These are phyloP conservation scores for Serripes groenlandicus DNA, from an alignment of 2,888 invertebrate species.

Conservation along the genomic window DNA sequence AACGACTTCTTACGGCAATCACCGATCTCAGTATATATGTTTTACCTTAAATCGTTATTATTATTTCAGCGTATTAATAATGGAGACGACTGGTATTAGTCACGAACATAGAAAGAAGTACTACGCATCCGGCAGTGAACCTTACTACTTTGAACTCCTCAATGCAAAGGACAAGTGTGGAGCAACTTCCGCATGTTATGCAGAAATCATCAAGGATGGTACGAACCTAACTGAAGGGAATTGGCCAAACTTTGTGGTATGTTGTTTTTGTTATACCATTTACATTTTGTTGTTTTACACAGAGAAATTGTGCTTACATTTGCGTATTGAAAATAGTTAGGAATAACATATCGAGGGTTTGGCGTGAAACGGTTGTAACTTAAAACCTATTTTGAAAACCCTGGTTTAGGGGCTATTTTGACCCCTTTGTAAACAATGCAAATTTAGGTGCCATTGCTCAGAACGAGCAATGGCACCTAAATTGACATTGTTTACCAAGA, in stretches of 20 bases:
- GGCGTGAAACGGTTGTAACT: too few species aligned
- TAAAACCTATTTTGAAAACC: too few species aligned
- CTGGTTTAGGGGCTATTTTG: too few species aligned
- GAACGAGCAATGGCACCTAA: too few species aligned
- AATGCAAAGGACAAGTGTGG: slow-evolving; percentile 47
- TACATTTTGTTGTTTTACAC: too few species aligned
- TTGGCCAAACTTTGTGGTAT: slow-evolving; percentile 64
- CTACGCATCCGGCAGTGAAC: slow-evolving; percentile 79
- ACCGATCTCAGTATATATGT: background rate
- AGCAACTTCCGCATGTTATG: slow-evolving; percentile 35
- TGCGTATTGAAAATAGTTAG: too few species aligned
- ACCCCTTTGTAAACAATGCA: too few species aligned
- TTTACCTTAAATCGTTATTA: background rate
- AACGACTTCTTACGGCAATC: background rate
- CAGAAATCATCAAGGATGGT: slow-evolving; percentile 32
- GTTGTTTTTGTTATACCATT: too few species aligned
- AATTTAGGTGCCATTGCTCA: too few species aligned
- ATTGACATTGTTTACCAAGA: too few species aligned
- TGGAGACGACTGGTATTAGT: slow-evolving; percentile 68
- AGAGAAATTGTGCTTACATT: too few species aligned
- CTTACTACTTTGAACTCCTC: slow-evolving; percentile 79
- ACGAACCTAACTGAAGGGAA: slow-evolving; percentile 33
- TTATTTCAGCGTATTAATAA: slow-evolving; percentile 72
- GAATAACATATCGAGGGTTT: too few species aligned
- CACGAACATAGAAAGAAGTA: slow-evolving; percentile 69